Conservation (phyloP, 2,797 vertebrate genomes). For the Brachyrhaphis roseni region DNA sequence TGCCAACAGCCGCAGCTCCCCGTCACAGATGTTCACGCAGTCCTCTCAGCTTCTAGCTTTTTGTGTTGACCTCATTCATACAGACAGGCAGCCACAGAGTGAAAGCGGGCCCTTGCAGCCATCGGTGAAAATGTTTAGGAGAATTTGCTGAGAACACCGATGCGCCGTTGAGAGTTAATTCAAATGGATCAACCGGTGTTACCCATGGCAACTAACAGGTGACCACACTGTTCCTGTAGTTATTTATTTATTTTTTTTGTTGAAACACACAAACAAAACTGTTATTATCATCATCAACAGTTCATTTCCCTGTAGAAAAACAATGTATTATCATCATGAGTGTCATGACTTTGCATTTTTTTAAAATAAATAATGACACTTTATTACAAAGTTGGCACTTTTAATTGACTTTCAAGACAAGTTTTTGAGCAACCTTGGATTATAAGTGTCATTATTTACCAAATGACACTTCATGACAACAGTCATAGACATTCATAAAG, state of each 20-base stretch:
- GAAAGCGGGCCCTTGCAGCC: not conserved
- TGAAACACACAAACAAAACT: not conserved
- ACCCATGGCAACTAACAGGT: not conserved
- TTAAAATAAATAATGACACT: too few relatives aligned
- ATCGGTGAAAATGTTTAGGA: not conserved
- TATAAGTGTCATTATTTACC: too few relatives aligned
- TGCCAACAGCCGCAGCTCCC: constrained; percentile 65
- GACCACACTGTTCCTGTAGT: not conserved
- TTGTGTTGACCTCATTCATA: constrained; percentile 52
- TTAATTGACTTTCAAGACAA: too few relatives aligned
- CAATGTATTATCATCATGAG: not conserved
- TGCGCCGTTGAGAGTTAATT: not conserved
- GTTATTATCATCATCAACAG: not conserved
- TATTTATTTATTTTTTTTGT: not conserved
- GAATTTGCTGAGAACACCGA: not conserved
- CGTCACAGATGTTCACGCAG: constrained; percentile 76
- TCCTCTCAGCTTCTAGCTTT: constrained; percentile 28
- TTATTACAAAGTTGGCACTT: too few relatives aligned
- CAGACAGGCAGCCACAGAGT: not conserved
- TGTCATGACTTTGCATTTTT: not conserved
- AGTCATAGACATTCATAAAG: too few relatives aligned
- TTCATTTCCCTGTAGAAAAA: not conserved
- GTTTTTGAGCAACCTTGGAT: too few relatives aligned
- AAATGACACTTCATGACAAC: too few relatives aligned
- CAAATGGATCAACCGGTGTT: not conserved